These are phyloP conservation scores for Eumeta japonica DNA, from an alignment of 1,140 invertebrate species.

Conservation along the genomic window DNA sequence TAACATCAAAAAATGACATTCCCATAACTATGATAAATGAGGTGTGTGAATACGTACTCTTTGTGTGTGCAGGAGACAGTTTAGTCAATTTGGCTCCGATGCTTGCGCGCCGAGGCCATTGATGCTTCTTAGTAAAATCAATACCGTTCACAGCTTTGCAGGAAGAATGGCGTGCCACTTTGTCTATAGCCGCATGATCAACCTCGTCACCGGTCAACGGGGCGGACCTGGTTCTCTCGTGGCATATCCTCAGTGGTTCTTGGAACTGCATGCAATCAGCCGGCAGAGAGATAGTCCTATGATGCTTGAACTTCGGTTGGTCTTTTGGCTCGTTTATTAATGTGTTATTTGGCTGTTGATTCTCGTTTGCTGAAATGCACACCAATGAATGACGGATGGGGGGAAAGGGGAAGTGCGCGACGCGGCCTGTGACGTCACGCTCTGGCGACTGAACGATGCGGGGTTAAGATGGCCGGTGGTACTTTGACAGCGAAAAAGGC, in stretches of 20 bases:
- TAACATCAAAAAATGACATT: no score
- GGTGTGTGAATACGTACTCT: constrained; percentile 53
- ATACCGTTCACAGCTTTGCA: constrained; percentile 35
- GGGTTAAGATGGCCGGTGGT: not conserved
- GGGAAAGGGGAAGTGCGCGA: no score
- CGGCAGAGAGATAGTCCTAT: constrained; percentile 37
- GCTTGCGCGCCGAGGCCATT: constrained; percentile 32
- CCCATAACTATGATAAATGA: no score
- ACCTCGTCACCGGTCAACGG: constrained; percentile 59
- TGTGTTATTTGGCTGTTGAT: constrained; percentile 43
- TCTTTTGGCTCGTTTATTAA: constrained; percentile 20
- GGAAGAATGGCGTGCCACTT: constrained; percentile 25
- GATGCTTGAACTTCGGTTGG: constrained; percentile 27
- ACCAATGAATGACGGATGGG: constrained; percentile 17
- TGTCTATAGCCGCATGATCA: constrained; percentile 62
- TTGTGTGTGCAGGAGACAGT: constrained; percentile 38
- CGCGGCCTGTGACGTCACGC: no score
- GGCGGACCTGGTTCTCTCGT: constrained; percentile 67
- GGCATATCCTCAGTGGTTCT: constrained; percentile 41
- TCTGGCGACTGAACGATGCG: not conserved
- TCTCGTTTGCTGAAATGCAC: constrained; percentile 38
- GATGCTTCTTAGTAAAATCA: constrained; percentile 27
- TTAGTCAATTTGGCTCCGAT: constrained; percentile 36
- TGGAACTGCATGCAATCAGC: constrained; percentile 30
- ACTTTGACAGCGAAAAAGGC: constrained; percentile 16